These are phyloP conservation scores for Copidosoma floridanum DNA, from an alignment of 1,140 invertebrate species.

Conservation along the genomic window DNA sequence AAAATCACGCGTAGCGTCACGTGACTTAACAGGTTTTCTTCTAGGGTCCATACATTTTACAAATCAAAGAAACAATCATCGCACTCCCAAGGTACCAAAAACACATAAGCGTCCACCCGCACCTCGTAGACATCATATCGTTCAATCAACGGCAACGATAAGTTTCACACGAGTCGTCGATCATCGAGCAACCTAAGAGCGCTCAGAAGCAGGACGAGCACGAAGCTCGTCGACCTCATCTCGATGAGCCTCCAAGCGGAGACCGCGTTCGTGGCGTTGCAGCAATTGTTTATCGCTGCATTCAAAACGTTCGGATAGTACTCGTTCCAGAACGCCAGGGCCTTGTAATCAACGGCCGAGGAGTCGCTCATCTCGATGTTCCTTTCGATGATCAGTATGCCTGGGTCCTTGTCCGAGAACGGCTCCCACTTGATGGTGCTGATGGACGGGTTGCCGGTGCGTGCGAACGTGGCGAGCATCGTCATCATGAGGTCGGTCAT, in stretches of 20 bases:
- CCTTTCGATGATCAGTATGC: slow-evolving; percentile 69
- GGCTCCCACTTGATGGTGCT: slow-evolving; percentile 69
- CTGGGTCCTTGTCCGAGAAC: slow-evolving; percentile 63
- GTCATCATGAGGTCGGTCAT: slow-evolving; percentile 74
- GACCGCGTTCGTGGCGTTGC: slow-evolving; percentile 56
- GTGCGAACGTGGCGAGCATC: slow-evolving; percentile 73
- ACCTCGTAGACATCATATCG: neutral
- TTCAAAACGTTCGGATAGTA: slow-evolving; percentile 73
- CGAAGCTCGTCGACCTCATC: neutral
- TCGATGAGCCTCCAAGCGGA: neutral
- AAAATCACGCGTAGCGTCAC: no score
- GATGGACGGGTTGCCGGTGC: slow-evolving; percentile 68
- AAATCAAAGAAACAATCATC: no score
- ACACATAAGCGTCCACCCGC: no score
- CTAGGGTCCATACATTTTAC: no score
- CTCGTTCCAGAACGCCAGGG: slow-evolving; percentile 77
- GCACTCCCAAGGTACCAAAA: no score
- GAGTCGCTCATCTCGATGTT: slow-evolving; percentile 71
- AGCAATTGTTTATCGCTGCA: slow-evolving; percentile 66
- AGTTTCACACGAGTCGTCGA: neutral
- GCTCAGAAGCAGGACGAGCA: neutral
- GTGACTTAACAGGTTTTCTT: no score
- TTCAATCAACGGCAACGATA: neutral
- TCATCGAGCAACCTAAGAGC: neutral
- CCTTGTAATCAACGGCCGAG: slow-evolving; percentile 67